Base-by-base conservation (phyloP, 2,113 vertebrate genomes). In the Perognathus longimembris region DNA sequence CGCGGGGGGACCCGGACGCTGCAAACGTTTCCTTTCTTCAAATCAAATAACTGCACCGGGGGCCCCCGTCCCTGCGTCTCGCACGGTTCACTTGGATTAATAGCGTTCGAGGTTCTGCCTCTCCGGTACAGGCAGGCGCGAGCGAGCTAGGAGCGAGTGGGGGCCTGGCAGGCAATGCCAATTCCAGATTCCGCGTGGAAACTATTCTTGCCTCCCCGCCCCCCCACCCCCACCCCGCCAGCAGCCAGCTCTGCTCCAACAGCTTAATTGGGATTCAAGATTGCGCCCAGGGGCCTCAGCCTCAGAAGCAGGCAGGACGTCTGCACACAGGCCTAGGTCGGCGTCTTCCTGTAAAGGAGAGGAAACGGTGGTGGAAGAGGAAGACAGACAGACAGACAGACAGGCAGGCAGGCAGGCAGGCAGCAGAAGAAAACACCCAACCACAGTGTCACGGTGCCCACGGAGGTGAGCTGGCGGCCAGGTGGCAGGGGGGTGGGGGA, bases 221-320 rank as follows among this genome's bases (percentile, higher is more conserved):
- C 14, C n/a, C n/a, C 50, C 15, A 17, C 17, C 50, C 50, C 50
- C 4, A 12, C 50, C 14, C 81, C 0, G 93, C 94, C 96, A 96
- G 91, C 94, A 82, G 71, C 86, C 28, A 95, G 82, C 32, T 32
- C 95, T 94, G 87, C 92, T 90, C 93, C 81, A 96, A 96, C 94
- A 81, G 83, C 94, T 95, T 97, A 97, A 98, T 97, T 97, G 94
- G 84, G 96, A 97, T 97, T 98, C 97, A 97, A 98, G 97, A 97
- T 87, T 93, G 94, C 38, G 86, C 95, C 89, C 96, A 96, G 79
- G 96, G 85, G 83, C 63, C 94, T 15, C 85, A 90, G 93, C 83
- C 94, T 91, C 91, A 79, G 93, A 95, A 92, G 94, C 74, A 80
- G 80, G 94, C 88, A 63, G 38, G 92, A 95, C 94, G 81, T 90